Conservation (phyloP, 2,797 vertebrate species). For the Premnoplex brunnescens region DNA sequence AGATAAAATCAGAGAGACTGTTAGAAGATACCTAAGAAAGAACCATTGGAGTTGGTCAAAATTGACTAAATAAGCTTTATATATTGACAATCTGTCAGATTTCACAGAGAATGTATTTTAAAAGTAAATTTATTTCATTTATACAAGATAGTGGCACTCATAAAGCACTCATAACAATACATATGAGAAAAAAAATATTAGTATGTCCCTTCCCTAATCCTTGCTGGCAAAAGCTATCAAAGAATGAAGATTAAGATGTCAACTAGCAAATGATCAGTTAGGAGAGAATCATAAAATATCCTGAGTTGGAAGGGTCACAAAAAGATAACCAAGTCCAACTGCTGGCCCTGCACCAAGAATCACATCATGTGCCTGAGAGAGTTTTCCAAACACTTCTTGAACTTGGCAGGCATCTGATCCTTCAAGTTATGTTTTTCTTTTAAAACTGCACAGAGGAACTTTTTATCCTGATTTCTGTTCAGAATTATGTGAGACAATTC, state of each 20-base stretch:
- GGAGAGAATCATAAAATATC: too few species aligned
- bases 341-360: neutral
- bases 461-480: neutral
- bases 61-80: neutral
- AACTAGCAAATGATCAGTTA: neutral
- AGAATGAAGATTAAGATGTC: neutral
- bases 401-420: neutral
- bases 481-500: neutral
- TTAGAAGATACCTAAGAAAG: neutral
- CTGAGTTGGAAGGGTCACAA: neutral
- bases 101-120: neutral
- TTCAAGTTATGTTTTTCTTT: neutral
- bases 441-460: neutral
- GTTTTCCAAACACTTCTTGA: neutral
- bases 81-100: neutral
- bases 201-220: neutral
- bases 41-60: neutral
- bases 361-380: neutral
- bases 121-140: neutral
- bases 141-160: neutral
- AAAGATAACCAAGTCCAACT: neutral
- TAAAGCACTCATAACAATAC: neutral
- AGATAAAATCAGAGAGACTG: neutral
- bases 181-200: neutral
- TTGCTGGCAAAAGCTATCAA: neutral